A percentile compares a stretch with the other conserved stretches of the same genome.
Evolutionary conservation across 2,888 invertebrate species (phyloP).

Genomic region (Oasisia sp.): DNA sequence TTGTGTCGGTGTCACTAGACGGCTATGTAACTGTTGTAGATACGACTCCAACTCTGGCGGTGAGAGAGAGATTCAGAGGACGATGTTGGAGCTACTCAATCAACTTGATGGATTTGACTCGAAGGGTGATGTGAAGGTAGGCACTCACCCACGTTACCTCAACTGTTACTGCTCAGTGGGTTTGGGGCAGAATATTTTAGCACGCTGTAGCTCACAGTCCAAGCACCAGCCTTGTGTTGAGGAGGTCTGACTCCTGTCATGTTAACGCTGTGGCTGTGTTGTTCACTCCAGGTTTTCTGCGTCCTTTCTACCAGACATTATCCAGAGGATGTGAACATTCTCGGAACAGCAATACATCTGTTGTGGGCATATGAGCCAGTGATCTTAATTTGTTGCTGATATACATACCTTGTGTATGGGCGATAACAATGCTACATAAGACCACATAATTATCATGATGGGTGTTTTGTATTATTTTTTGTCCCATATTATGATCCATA

Average conservation of each 20-base stretch:
- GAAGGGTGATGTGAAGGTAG: conserved; percentile 92
- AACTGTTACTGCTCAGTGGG: background rate
- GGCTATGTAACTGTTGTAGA: conserved; percentile 66
- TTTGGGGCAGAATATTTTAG: background rate
- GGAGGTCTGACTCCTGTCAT: background rate
- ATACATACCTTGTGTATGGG: too few relatives aligned
- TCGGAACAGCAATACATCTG: too few relatives aligned
- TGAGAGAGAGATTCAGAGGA: conserved; percentile 98
- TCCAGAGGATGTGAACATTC: too few relatives aligned
- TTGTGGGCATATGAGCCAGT: too few relatives aligned
- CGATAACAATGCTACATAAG: too few relatives aligned
- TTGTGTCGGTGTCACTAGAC: background rate
- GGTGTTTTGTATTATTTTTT: too few relatives aligned
- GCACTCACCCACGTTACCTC: conserved; percentile 31
- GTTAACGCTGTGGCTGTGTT: too few relatives aligned
- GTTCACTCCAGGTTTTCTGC: too few relatives aligned
- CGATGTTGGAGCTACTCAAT: conserved; percentile 98
- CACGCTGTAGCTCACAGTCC: background rate
- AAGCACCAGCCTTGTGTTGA: background rate
- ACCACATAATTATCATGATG: too few relatives aligned
- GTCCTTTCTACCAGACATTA: too few relatives aligned
- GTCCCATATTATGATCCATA: too few relatives aligned
- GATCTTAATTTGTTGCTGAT: too few relatives aligned
- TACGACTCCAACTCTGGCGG: conserved; percentile 99
- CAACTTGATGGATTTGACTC: conserved; percentile 98